Evolutionary conservation across 2,113 vertebrate genomes (phyloP).

Genomic region (Crotalus tigris): DNA sequence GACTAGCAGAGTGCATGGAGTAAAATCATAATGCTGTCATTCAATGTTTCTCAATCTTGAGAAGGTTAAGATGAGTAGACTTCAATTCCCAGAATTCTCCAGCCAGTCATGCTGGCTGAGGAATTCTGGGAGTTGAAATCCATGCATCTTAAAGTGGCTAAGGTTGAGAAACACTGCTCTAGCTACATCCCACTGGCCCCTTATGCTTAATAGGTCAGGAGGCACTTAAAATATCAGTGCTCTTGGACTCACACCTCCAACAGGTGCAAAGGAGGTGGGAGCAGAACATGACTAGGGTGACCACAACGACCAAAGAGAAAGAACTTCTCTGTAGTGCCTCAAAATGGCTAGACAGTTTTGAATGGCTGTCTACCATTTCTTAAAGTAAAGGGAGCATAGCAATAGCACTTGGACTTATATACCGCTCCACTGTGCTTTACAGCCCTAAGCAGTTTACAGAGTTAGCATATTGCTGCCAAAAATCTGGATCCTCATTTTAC

Average conservation of each 20-base stretch:
- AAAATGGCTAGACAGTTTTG: neutral
- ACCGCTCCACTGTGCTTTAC: too few species aligned
- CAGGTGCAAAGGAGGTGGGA: accelerated
- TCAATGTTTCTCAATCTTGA: neutral
- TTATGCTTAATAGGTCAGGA: neutral
- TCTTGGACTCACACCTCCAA: neutral
- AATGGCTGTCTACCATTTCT: neutral
- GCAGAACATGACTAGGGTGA: neutral
- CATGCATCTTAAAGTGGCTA: neutral
- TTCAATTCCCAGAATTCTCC: neutral
- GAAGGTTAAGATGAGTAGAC: neutral
- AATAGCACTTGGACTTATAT: too few species aligned
- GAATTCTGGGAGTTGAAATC: neutral
- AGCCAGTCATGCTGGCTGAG: neutral
- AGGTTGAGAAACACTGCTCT: too few species aligned
- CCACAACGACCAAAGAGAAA: neutral
- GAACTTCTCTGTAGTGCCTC: neutral
- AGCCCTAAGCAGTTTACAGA: too few species aligned
- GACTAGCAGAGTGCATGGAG: neutral
- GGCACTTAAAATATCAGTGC: neutral
- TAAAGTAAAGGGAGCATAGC: neutral
- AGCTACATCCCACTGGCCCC: neutral
- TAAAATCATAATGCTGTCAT: neutral
- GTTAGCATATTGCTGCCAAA: accelerated
- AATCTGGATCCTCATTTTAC: neutral